These are phyloP conservation scores for Lophius americanus DNA, from an alignment of 2,797 vertebrate genomes.

Conservation along the genomic window DNA sequence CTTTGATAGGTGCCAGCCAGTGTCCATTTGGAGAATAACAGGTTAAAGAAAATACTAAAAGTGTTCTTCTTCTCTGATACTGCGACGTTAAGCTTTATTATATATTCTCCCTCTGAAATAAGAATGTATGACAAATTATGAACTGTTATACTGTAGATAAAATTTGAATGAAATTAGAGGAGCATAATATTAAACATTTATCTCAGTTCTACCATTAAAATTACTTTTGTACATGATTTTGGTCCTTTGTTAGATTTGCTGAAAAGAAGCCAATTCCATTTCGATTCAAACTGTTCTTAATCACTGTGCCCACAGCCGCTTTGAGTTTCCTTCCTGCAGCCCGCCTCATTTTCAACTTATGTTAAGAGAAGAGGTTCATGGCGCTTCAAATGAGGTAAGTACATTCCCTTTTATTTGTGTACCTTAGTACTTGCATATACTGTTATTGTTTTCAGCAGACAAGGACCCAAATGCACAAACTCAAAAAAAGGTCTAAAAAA, in stretches of 20 bases:
- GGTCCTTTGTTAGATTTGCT: neutral
- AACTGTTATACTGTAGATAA: neutral
- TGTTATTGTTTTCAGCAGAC: neutral
- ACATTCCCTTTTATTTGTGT: neutral
- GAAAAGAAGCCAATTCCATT: neutral
- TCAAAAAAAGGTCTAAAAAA: no score
- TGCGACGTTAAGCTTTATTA: no score
- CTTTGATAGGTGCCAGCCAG: no score
- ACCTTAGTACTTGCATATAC: neutral
- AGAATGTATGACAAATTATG: neutral
- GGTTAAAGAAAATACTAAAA: no score
- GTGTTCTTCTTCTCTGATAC: no score
- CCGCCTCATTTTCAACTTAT: neutral
- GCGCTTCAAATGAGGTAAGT: neutral
- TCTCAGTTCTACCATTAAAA: neutral
- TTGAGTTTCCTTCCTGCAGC: neutral
- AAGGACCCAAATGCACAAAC: no score
- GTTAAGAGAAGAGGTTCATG: neutral
- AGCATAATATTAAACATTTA: neutral
- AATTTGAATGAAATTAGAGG: neutral
- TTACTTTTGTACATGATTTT: neutral
- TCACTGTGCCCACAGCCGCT: neutral
- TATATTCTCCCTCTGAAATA: neutral
- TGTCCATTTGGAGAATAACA: no score
- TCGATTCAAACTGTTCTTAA: neutral